Evolutionary conservation across 2,113 vertebrate genomes (phyloP), one percentile per base, ranked within the genome.

Genomic region (Rhizomys pruinosus): DNA sequence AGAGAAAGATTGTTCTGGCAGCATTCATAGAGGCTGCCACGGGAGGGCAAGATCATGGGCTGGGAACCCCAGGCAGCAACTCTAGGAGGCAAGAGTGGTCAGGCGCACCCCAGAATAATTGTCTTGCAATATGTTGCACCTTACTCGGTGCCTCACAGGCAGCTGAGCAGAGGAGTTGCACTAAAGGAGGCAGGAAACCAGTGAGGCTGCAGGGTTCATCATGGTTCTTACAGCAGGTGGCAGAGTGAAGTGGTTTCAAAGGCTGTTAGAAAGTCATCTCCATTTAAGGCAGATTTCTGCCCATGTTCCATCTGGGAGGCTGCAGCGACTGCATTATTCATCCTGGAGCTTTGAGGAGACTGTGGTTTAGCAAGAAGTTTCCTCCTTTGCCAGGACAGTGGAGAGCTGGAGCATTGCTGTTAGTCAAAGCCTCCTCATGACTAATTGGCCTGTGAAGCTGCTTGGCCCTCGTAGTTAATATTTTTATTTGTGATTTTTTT

Each of bases 231-330:
- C 37, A 94, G 59, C 80, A 93, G 61, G 89, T 87, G 92, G 89
- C 95, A 90, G 72, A 68, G n/a, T 84, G 74, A 84, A 92, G 86
- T 90, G 77, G 47, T 92, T 92, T 92, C 81, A 95, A 25, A 84
- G 47, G 47, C 80, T 82, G 61, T 81, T 63, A 39, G 55, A 87
- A n/a, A 90, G 89, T 69, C 73, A 27, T 84, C 66, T 92, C 68
- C 82, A 69, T 74, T 44, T 73, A 78, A 79, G 91, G 72, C 84
- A 84, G 89, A 47, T 72, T 85, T 64, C 47, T 25, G 44, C 79
- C 57, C 29, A 2, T 47, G 39, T 73, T 64, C 44, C 5, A 1
- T 71, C 22, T 86, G 71, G 42, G 57, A 87, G 78, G 69, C 39
- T 52, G 37, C 12, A 20, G 44, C 72, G 1, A 3, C 71, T 61